Percentiles rank a stretch among this genome's conserved stretches.
Evolutionary conservation across 2,113 vertebrate species (phyloP).

Genomic region (Ailurus styani): DNA sequence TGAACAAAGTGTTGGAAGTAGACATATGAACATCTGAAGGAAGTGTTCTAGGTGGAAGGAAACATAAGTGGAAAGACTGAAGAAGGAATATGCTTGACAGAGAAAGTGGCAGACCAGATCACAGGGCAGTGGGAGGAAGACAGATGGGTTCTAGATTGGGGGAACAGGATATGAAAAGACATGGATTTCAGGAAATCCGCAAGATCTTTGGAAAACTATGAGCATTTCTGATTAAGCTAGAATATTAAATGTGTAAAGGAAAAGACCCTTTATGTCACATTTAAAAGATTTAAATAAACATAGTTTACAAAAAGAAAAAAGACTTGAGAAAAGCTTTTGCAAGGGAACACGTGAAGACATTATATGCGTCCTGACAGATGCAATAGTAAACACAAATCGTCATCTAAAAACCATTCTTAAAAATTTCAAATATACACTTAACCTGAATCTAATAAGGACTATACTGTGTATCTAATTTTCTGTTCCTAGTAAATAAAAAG

Average conservation of each 20-base stretch:
- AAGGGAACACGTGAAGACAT: background rate
- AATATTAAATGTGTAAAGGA: background rate
- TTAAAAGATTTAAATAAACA: background rate
- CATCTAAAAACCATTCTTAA: background rate
- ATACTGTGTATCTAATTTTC: background rate
- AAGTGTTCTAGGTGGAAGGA: background rate
- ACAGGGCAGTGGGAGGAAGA: background rate
- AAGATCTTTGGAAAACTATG: background rate
- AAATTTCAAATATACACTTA: background rate
- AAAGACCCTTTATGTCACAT: background rate
- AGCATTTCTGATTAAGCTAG: background rate
- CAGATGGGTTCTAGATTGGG: background rate
- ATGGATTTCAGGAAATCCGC: background rate
- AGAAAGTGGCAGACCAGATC: background rate
- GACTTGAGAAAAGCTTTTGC: background rate
- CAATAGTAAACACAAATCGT: background rate
- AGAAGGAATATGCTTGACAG: background rate
- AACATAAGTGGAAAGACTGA: background rate
- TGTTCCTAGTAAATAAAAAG: background rate
- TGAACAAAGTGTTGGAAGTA: background rate
- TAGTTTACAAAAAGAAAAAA: background rate
- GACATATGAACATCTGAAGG: background rate
- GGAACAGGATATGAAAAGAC: background rate
- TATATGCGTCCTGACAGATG: background rate
- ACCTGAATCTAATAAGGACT: background rate